These are phyloP conservation scores for Caenorhabditis uteleia DNA, from an alignment of 2,888 invertebrate species.

Conservation along the genomic window DNA sequence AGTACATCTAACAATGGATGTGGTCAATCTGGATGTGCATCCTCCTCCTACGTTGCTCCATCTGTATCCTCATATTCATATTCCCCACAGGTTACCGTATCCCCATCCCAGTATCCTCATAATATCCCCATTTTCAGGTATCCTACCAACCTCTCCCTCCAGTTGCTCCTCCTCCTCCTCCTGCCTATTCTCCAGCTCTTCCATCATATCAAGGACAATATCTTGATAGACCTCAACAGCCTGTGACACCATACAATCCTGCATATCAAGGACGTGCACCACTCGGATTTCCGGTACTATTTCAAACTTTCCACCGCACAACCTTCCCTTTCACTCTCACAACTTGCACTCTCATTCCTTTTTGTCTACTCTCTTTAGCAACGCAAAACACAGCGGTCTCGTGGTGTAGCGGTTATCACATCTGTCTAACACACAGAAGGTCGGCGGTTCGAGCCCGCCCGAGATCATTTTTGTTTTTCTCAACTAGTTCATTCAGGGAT, in stretches of 20 bases:
- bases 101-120: too few species aligned
- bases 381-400: constrained; percentile 32
- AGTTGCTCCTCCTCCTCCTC: too few species aligned
- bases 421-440: constrained; percentile 68
- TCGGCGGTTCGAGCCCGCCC: constrained; percentile 67
- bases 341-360: constrained; percentile 1
- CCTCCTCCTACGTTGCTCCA: too few species aligned
- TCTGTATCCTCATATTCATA: too few species aligned
- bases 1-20: neutral
- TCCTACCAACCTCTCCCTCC: too few species aligned
- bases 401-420: constrained; percentile 68
- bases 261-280: constrained; percentile 31
- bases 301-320: too few species aligned
- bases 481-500: too few species aligned
- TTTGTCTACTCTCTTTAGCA: neutral
- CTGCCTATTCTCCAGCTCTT: constrained; percentile 1
- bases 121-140: too few species aligned
- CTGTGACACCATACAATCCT: constrained; percentile 19
- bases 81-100: too few species aligned
- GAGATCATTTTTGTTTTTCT: too few species aligned
- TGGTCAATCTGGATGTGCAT: too few species aligned
- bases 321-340: neutral
- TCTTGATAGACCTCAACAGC: neutral
- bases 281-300: constrained; percentile 20
- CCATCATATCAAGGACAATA: constrained; percentile 32